Evolutionary conservation across 2,888 invertebrate species (phyloP), one percentile per base, ranked within the genome.

Genomic region (Epiperipatus broadwayi): DNA sequence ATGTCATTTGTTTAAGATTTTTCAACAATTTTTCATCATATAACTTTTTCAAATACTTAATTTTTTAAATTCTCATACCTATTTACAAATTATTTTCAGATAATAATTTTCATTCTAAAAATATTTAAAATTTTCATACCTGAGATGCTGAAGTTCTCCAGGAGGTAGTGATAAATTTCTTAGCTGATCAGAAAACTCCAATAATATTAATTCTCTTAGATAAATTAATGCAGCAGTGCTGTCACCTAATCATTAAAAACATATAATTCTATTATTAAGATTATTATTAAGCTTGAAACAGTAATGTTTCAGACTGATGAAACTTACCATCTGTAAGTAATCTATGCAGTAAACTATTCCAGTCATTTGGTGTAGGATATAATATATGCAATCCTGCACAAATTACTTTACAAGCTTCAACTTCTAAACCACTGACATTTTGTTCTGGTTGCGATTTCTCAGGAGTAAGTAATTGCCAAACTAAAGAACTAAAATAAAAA

Each of bases 401-500:
- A 18, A 56, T 45, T 16, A 52, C 52, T 15, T 47, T 46, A 47
- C 56, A 56, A 0, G 53, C 52, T 41, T 56, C 55, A 12, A 43
- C 47, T 40, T 51, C n/a, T n/a, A n/a, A n/a, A n/a, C n/a, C n/a
- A n/a, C n/a, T n/a, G n/a, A n/a, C n/a, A n/a, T n/a, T n/a, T n/a
- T n/a, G n/a, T n/a, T n/a, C n/a, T n/a, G n/a, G n/a, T n/a, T n/a
- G n/a, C n/a, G n/a, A n/a, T n/a, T n/a, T n/a, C n/a, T n/a, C n/a
- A n/a, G n/a, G n/a, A 48, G 28, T 53, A 43, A 14, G 44, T 40
- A 39, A 16, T 25, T 42, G 36, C 39, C 36, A 44, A 7, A 39
- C 29, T 19, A 39, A 28, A 10, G 14, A 7, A 8, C 19, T 29
- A 19, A 21, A 21, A 21, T 3, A 20, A 12, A 12, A 15, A 37